Evolutionary conservation across 2,888 invertebrate genomes (phyloP), one percentile per base, ranked within the genome.

Genomic region (Latheticus oryzae): DNA sequence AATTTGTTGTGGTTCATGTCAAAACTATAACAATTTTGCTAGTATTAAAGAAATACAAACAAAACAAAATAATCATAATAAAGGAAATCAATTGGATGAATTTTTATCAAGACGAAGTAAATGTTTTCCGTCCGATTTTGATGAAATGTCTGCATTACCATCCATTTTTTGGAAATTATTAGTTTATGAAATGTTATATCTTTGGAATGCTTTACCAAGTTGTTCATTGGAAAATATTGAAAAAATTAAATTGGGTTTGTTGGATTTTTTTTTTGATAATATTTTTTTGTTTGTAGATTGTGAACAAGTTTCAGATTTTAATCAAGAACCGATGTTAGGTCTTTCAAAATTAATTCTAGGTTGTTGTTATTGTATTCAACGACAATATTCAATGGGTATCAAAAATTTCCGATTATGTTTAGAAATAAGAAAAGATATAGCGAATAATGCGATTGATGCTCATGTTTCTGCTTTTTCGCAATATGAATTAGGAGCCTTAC

Each of bases 201-300:
- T 88, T 35, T 88, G 88, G 88, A 87, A 87, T 68, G 83, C 87
- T 5, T 73, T 88, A 63, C 82, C 86, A 13, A 85, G 81, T 61
- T 87, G 81, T 74, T 82, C 71, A 24, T 45, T 52, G 0, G 75
- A 78, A 21, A 73, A 78, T 11, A 68, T 83, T 8, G 61, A 68
- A 8, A 64, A 56, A 12, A 81, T 84, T 37, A 71, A 82, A 53
- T 32, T 32, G 11, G 2, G 8, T 9, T 32, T 3, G 4, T 32
- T 35, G 32, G 50, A 24, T 50, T 53, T 53, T 51, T 45, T 35
- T 37, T 37, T 23, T 45, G 15, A 38, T 5, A 43, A 26, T 19
- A 3, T 19, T 24, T 55, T 15, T 38, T 5, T 38, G 8, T 50
- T 70, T 72, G 40, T 60, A 79, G 80, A 80, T 51, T 80, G 79